These are phyloP conservation scores for Acanthopagrus latus DNA, from an alignment of 2,797 vertebrate genomes.

Conservation along the genomic window DNA sequence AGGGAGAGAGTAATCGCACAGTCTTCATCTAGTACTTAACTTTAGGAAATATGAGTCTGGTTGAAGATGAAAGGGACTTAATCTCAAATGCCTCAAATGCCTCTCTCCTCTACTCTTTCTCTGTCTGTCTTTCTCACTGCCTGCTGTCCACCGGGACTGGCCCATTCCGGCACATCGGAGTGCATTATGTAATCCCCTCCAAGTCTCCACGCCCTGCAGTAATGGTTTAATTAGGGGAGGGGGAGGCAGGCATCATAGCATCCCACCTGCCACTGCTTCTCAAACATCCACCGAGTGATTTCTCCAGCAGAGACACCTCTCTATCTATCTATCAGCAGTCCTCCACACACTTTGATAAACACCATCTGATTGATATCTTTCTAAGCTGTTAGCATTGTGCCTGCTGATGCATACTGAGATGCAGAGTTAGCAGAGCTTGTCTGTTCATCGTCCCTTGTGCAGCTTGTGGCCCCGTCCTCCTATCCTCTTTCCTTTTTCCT, in stretches of 20 bases:
- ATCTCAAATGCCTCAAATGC: constrained; percentile 80
- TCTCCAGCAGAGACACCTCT: constrained; percentile 52
- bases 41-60: constrained; percentile 85
- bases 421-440: constrained; percentile 59
- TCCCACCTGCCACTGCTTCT: constrained; percentile 75
- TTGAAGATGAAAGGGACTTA: constrained; percentile 88
- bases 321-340: constrained; percentile 44
- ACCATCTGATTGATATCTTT: constrained; percentile 51
- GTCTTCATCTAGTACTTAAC: constrained; percentile 84
- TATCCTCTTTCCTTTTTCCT: constrained; percentile 57
- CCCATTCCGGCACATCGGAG: constrained; percentile 77
- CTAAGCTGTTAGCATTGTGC: constrained; percentile 55
- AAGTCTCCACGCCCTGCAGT: constrained; percentile 80
- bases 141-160: constrained; percentile 79
- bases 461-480: constrained; percentile 57
- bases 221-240: constrained; percentile 84
- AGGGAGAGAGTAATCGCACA: constrained; percentile 75
- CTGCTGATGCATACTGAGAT: constrained; percentile 56
- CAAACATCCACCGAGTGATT: constrained; percentile 59
- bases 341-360: constrained; percentile 48
- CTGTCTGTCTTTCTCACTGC: constrained; percentile 68
- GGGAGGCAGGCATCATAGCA: constrained; percentile 65
- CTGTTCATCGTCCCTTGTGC: constrained; percentile 59
- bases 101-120: constrained; percentile 74
- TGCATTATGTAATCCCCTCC: constrained; percentile 85